Evolutionary conservation across 2,113 vertebrate genomes (phyloP).

Genomic region (Morone chrysops): DNA sequence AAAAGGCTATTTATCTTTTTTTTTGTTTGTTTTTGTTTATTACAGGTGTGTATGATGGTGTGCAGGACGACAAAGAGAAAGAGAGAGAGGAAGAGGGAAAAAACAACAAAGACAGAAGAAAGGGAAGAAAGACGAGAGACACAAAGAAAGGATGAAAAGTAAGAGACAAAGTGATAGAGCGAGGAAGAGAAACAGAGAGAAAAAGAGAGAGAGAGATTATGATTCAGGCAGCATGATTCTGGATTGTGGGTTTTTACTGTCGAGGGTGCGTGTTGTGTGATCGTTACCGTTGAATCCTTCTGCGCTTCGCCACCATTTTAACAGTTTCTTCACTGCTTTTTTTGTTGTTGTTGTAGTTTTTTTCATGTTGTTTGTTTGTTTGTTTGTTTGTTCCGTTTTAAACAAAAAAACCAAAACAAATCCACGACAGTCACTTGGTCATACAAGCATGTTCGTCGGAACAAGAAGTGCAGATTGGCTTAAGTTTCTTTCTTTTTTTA

Average conservation of each 20-base stretch:
- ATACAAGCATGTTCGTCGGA: slow-evolving; percentile 66
- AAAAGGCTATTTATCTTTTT: slow-evolving; percentile 69
- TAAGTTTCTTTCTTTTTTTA: slow-evolving; percentile 29
- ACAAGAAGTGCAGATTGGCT: slow-evolving; percentile 71
- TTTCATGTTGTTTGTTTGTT: slow-evolving; percentile 27
- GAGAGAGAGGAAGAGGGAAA: slow-evolving; percentile 16
- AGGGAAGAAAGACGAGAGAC: background rate
- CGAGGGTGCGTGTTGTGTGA: slow-evolving; percentile 48
- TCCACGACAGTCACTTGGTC: slow-evolving; percentile 72
- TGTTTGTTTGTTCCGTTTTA: slow-evolving; percentile 60
- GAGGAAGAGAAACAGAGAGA: background rate
- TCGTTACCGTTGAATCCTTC: slow-evolving; percentile 64
- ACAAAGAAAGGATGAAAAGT: background rate
- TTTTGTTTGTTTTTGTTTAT: slow-evolving; percentile 58
- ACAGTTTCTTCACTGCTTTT: slow-evolving; percentile 33
- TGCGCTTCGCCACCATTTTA: slow-evolving; percentile 44
- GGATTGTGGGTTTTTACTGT: slow-evolving; percentile 60
- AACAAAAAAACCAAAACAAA: slow-evolving; percentile 37
- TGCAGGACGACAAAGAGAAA: slow-evolving; percentile 49
- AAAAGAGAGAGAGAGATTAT: slow-evolving; percentile 4
- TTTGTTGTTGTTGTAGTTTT: slow-evolving; percentile 5
- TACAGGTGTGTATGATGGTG: slow-evolving; percentile 71
- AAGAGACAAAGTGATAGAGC: slow-evolving; percentile 17
- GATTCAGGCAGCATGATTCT: slow-evolving; percentile 71
- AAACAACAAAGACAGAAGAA: background rate